These are phyloP conservation scores for Embidobia sp. DNA, from an alignment of 2,888 invertebrate species.

Conservation along the genomic window DNA sequence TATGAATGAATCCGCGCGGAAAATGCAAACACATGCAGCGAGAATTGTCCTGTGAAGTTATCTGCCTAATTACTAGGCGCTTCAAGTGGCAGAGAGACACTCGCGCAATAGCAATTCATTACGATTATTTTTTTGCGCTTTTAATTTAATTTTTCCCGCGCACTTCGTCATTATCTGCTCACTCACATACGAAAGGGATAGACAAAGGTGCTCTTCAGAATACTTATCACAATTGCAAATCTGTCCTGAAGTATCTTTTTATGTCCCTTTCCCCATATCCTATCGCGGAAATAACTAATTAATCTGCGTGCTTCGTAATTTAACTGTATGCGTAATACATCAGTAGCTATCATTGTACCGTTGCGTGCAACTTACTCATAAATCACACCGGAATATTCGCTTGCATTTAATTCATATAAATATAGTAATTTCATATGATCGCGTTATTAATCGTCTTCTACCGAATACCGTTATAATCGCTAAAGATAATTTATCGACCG, in stretches of 20 bases:
- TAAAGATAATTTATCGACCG: constrained; percentile 36
- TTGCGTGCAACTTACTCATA: constrained; percentile 30
- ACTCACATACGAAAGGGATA: constrained; percentile 3
- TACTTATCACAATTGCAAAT: constrained; percentile 10
- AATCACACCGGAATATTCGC: constrained; percentile 47
- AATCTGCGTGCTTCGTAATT: constrained; percentile 21
- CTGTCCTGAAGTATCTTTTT: too few relatives aligned
- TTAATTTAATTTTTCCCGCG: constrained; percentile 12
- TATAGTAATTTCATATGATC: constrained; percentile 54
- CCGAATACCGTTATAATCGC: constrained; percentile 33
- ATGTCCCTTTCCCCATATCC: neutral
- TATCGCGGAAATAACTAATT: constrained; percentile 31
- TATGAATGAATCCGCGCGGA: constrained; percentile 48
- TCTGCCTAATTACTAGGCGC: constrained; percentile 43
- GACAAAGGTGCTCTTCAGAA: constrained; percentile 4
- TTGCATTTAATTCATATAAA: constrained; percentile 48
- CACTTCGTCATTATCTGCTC: neutral
- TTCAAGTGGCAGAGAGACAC: constrained; percentile 10
- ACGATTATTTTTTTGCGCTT: constrained; percentile 7
- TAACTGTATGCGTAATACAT: constrained; percentile 39
- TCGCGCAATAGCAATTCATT: constrained; percentile 16
- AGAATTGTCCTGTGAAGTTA: constrained; percentile 41
- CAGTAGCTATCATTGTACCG: constrained; percentile 46
- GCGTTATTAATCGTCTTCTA: constrained; percentile 54
- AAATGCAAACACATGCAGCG: constrained; percentile 36